Evolutionary conservation across 1,140 invertebrate genomes (phyloP), one percentile per base, ranked within the genome.

Genomic region (Apis florea): DNA sequence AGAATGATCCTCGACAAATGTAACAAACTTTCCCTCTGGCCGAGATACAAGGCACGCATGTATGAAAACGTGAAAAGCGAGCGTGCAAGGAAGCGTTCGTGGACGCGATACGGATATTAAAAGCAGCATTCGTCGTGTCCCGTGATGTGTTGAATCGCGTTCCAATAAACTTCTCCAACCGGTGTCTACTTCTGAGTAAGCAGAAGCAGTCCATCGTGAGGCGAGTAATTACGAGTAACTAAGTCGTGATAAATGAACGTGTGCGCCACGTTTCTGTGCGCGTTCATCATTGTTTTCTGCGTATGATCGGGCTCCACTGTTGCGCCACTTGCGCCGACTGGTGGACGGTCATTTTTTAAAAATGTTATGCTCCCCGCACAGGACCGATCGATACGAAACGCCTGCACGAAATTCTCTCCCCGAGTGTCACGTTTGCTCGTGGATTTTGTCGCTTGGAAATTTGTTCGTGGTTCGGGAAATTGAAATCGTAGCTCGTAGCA

Each of bases 191-290:
- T 87, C 17, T 85, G 87, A 89, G 88, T 87, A 88, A 88, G 82
- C 83, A 85, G 61, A 53, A 12, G 71, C 61, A 0, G 31, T 78
- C 51, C 51, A 81, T 79, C 66, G 75, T 80, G 85, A 76, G 64
- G 61, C 88, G 72, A 88, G 85, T 89, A 87, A 88, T 88, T 88
- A 89, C 87, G 87, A 87, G 87, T 89, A 89, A 88, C 88, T 75
- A 83, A 87, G 82, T 83, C 83, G 86, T 89, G 83, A 89, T 89
- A 88, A 88, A 89, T 61, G 53, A 47, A 63, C 84, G 84, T 82
- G 71, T 76, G 58, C 21, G 58, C 49, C 26, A 24, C 68, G 40
- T 63, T 80, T 26, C 59, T 66, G 31, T 40, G 13, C 66, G 47
- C 70, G 78, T 54, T 63, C 69, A 31, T 79, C 77, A 79, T 69